These are phyloP conservation scores for Ceuthmochares aereus DNA, from an alignment of 2,113 vertebrate genomes.

Conservation along the genomic window DNA sequence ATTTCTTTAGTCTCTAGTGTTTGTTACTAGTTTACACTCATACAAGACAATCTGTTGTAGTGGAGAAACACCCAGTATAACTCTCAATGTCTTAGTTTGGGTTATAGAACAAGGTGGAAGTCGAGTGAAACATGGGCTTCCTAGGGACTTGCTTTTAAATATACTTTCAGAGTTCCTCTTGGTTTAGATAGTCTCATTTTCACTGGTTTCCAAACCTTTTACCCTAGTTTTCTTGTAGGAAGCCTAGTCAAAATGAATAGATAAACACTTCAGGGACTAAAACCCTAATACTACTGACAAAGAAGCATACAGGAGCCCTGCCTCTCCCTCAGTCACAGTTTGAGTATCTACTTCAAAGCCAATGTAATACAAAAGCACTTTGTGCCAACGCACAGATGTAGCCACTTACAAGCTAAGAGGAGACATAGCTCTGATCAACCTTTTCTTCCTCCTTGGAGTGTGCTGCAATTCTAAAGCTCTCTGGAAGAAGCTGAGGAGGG, in stretches of 20 bases:
- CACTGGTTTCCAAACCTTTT: background rate
- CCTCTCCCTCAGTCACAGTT: background rate
- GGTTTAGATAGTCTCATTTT: background rate
- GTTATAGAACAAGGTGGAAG: background rate
- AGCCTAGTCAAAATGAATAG: background rate
- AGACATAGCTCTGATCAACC: background rate
- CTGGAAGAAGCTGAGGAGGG: background rate
- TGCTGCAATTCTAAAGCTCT: background rate
- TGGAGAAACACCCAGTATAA: background rate
- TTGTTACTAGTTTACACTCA: background rate
- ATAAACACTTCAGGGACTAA: background rate
- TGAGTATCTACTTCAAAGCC: background rate
- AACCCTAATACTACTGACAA: background rate
- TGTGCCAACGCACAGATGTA: background rate
- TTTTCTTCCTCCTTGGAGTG: background rate
- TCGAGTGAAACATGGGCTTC: background rate
- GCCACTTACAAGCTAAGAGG: background rate
- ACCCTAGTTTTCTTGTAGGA: background rate
- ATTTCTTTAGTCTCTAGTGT: background rate
- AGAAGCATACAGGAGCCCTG: too few species aligned
- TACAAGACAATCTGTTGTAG: background rate
- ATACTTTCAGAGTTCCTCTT: background rate
- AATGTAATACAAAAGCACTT: background rate
- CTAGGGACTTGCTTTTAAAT: background rate
- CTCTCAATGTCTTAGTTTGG: fast-evolving